Percentiles rank a stretch among this genome's conserved stretches.
Conservation (phyloP, 2,888 invertebrate genomes). For the Clepsis dumicolana region DNA sequence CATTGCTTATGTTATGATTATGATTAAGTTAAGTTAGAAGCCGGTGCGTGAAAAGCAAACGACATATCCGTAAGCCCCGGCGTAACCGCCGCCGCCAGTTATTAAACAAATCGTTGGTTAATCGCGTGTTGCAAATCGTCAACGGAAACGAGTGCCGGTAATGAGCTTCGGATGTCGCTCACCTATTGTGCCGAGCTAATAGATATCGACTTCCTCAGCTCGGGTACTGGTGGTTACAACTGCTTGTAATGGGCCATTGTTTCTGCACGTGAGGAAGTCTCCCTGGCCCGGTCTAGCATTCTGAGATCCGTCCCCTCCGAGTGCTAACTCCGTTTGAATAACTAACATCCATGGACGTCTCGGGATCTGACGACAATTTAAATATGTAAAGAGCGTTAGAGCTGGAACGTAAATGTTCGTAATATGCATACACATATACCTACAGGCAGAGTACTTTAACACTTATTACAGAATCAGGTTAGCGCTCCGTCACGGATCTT, state of each 20-base stretch:
- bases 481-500: conserved; percentile 70
- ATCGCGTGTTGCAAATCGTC: conserved; percentile 78
- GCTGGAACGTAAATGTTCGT: background rate
- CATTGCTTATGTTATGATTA: too few relatives aligned
- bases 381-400: conserved; percentile 25
- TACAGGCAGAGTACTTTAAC: conserved; percentile 26
- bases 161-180: conserved; percentile 86
- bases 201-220: conserved; percentile 85
- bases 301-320: conserved; percentile 63
- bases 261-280: conserved; percentile 66
- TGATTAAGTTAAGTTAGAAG: background rate
- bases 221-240: conserved; percentile 71
- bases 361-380: conserved; percentile 1
- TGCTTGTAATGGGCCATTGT: conserved; percentile 80
- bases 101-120: conserved; percentile 68
- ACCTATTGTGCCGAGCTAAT: conserved; percentile 85
- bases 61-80: conserved; percentile 22
- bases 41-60: conserved; percentile 14
- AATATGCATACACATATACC: conserved; percentile 9
- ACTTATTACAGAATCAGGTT: conserved; percentile 61
- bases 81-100: conserved; percentile 50
- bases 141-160: conserved; percentile 82
- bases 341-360: background rate
- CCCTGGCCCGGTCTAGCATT: conserved; percentile 72
- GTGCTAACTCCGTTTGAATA: conserved; percentile 57